Conservation (phyloP, 2,888 invertebrate genomes). For the Dyspetes luteomarginatus region DNA sequence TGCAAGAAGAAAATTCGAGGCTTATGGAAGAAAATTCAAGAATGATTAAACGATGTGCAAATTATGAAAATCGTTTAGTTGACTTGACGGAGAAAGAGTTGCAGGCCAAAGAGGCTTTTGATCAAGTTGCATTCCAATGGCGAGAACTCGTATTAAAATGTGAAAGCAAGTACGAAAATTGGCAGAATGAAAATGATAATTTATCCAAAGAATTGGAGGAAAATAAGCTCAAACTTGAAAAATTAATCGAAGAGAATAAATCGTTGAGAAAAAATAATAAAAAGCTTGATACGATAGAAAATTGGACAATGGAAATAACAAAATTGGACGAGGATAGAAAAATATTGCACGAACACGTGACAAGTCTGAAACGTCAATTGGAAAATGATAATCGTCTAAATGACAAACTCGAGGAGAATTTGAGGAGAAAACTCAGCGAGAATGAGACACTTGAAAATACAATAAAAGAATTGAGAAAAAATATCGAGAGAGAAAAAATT, state of each 20-base stretch:
- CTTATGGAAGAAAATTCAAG: slow-evolving; percentile 57
- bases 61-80: slow-evolving; percentile 62
- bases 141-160: slow-evolving; percentile 51
- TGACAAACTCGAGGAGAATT: slow-evolving; percentile 64
- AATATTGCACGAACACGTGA: slow-evolving; percentile 63
- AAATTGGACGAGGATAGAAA: slow-evolving; percentile 66
- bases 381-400: slow-evolving; percentile 63
- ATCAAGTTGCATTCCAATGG: slow-evolving; percentile 39
- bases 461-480: slow-evolving; percentile 52
- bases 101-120: slow-evolving; percentile 46
- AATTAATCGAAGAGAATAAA: slow-evolving; percentile 60
- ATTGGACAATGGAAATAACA: slow-evolving; percentile 64
- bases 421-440: slow-evolving; percentile 63
- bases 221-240: slow-evolving; percentile 56
- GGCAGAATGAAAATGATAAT: slow-evolving; percentile 61
- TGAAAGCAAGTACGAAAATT: slow-evolving; percentile 54
- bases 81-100: slow-evolving; percentile 59
- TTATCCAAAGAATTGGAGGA: slow-evolving; percentile 59
- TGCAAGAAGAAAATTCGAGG: slow-evolving; percentile 67
- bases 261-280: slow-evolving; percentile 63
- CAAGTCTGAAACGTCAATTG: slow-evolving; percentile 64
- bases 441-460: slow-evolving; percentile 66
- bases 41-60: slow-evolving; percentile 54
- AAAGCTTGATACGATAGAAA: slow-evolving; percentile 66
- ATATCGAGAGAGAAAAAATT: slow-evolving; percentile 51